A percentile compares a stretch with the other conserved stretches of the same genome.
Conservation (phyloP, 1,140 invertebrate genomes). For the Sweltsa coloradensis region DNA sequence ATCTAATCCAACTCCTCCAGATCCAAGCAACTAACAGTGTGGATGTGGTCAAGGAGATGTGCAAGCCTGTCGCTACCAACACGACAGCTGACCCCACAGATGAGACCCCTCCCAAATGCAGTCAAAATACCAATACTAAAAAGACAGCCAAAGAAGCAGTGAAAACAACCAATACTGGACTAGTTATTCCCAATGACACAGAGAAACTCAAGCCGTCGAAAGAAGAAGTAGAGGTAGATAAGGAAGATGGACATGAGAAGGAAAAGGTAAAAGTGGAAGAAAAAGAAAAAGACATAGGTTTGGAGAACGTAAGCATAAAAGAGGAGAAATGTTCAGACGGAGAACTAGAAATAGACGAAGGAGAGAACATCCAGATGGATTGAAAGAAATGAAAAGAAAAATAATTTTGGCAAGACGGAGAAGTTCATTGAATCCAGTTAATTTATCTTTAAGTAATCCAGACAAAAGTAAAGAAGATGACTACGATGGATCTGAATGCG, state of each 20-base stretch:
- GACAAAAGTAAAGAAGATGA: constrained; percentile 24
- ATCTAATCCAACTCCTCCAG: constrained; percentile 66
- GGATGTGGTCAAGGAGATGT: background rate
- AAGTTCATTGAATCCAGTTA: constrained; percentile 53
- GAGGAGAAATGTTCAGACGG: constrained; percentile 14
- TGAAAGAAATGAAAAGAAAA: constrained; percentile 19
- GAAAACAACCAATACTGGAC: too few relatives aligned
- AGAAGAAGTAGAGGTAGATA: too few relatives aligned
- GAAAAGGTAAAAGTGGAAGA: background rate
- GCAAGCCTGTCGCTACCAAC: constrained; percentile 33
- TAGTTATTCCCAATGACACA: too few relatives aligned
- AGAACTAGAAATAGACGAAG: constrained; percentile 22
- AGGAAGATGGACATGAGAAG: background rate
- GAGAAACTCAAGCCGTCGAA: too few relatives aligned
- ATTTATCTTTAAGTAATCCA: constrained; percentile 45
- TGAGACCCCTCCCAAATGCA: too few relatives aligned
- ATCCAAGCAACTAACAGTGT: constrained; percentile 58
- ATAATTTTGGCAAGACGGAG: constrained; percentile 17
- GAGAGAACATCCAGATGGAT: constrained; percentile 5
- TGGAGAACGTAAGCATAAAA: background rate
- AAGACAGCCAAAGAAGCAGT: too few relatives aligned
- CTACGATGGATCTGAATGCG: constrained; percentile 24
- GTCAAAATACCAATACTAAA: too few relatives aligned
- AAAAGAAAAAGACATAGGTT: background rate
- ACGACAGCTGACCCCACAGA: constrained; percentile 23